Conservation (phyloP, 2,888 invertebrate species). For the Taenaris catops region DNA sequence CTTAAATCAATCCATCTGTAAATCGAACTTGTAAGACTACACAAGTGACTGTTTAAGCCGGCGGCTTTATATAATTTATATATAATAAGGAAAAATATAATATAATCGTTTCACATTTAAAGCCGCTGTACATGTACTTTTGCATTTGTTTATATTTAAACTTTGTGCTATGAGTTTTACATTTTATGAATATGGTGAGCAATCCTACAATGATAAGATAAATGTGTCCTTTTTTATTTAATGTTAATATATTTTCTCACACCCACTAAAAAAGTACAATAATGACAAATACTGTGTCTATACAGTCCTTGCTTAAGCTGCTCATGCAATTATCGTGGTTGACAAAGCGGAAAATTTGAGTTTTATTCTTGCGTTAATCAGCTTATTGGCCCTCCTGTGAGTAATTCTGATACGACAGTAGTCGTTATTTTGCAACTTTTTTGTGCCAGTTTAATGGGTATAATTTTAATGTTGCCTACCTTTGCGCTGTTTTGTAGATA, state of each 20-base stretch:
- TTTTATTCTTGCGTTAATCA: constrained; percentile 17
- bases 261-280: background rate
- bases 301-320: constrained; percentile 5
- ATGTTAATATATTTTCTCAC: too few species aligned
- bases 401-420: constrained; percentile 9
- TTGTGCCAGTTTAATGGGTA: constrained; percentile 22
- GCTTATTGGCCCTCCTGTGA: constrained; percentile 15
- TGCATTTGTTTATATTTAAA: constrained; percentile 1
- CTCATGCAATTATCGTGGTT: constrained; percentile 14
- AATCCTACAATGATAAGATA: too few species aligned
- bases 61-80: too few species aligned
- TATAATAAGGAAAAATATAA: too few species aligned
- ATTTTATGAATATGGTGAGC: too few species aligned
- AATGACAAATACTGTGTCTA: constrained; percentile 9
- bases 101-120: background rate
- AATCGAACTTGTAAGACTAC: too few species aligned
- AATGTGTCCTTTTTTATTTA: too few species aligned
- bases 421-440: constrained; percentile 20
- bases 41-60: too few species aligned
- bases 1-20: background rate
- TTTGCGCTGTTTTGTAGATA: constrained; percentile 14
- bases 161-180: background rate
- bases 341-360: constrained; percentile 19
- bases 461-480: constrained; percentile 22
- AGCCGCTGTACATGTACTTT: background rate